Evolutionary conservation across 2,797 vertebrate genomes (phyloP).

Genomic region (Garrulus glandarius): DNA sequence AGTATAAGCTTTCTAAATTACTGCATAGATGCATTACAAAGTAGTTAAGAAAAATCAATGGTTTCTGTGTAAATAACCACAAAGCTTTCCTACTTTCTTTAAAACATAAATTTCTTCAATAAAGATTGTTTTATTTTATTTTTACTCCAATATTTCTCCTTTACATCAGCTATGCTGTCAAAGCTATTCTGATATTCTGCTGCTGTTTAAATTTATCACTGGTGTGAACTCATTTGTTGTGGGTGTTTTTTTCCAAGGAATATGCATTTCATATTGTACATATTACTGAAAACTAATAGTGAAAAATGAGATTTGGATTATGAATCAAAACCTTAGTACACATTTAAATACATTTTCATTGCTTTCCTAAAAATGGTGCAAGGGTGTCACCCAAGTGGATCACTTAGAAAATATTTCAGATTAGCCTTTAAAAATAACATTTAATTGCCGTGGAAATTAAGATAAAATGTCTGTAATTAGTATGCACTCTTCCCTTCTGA

Average conservation of each 20-base stretch:
- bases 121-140: neutral
- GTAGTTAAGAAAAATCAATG: slow-evolving; percentile 29
- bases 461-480: neutral
- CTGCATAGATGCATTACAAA: slow-evolving; percentile 10
- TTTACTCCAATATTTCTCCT: neutral
- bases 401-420: slow-evolving; percentile 26
- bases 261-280: neutral
- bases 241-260: neutral
- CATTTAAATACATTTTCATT: neutral
- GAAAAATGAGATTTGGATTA: neutral
- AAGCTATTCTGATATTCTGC: neutral
- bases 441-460: slow-evolving; percentile 14
- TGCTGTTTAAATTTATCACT: neutral
- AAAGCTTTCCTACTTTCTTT: neutral
- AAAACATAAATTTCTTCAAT: neutral
- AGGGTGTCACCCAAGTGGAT: neutral
- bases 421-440: slow-evolving; percentile 21
- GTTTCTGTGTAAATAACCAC: slow-evolving; percentile 24
- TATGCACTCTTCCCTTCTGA: slow-evolving; percentile 15
- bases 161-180: neutral
- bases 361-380: neutral
- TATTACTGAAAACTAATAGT: neutral
- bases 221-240: neutral
- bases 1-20: slow-evolving; percentile 44
- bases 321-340: neutral